Base-by-base conservation (phyloP, 1,140 invertebrate species). In the Drosophila baimaii region DNA sequence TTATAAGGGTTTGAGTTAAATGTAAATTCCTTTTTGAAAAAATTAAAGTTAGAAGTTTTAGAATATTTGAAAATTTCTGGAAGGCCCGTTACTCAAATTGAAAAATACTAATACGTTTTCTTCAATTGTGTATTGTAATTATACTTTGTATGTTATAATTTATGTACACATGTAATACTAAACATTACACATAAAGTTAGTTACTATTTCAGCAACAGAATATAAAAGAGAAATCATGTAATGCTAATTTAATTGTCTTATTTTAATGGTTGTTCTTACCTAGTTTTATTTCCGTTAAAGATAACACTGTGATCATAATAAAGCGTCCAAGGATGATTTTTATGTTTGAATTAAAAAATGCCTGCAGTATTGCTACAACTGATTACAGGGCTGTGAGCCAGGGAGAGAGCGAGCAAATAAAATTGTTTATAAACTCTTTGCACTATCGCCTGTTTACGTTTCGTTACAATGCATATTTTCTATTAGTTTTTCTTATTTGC, bases 371-470 rank as follows among this genome's bases (percentile, higher is more conserved):
- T 39, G 3, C 44, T 27, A 13, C 21, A 43, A 65, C 61, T 52
- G 61, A 69, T 69, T 65, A 65, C 39, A 25, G 27, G 17, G 31
- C 37, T 13, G 8, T 31, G 21, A 23, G 19, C 13, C 15, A 15
- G 17, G 39, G 51, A 12, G 44, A 25, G 56, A 54, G 37, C 2
- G 33, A 68, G 33, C 56, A 63, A 61, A 52, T 64, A 23, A 56
- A 76, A 41, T 51, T 52, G 47, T 56, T 63, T 43, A 39, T 66
- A 43, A 37, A 69, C 47, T 66, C 64, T 57, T 46, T 76, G 51
- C 79, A 76, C 54, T 75, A 86, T 86, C 83, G 71, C 79, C 64
- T 88, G 83, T 88, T 86, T 83, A 82, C 83, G 46, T 83, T 83
- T 44, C 46, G 71, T 81, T 76, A 83, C 71, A 83, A 69, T 86